A percentile compares a stretch with the other conserved stretches of the same genome.
phyloP scores from a whole-genome alignment of 92 coral and sea anemone genomes.

The Parazoanthus swiftii region DNA sequence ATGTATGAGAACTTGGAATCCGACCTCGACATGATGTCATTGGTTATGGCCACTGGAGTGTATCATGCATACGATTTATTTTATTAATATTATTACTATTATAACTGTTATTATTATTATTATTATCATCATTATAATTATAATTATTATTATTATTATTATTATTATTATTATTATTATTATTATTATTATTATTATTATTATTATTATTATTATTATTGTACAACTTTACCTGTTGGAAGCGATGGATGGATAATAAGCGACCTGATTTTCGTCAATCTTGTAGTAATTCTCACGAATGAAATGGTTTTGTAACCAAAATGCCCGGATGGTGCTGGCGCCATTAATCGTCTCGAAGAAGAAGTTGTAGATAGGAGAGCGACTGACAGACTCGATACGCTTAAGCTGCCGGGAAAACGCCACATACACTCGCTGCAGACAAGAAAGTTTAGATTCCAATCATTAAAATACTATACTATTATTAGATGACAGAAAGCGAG shows the following conservation, averaged over 20 bases:
- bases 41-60: no score
- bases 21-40: no score
- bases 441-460: not conserved
- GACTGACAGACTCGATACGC: constrained; percentile 90
- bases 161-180: no score
- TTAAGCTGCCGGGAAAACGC: constrained; percentile 88
- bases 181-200: no score
- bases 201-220: no score
- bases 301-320: constrained; percentile 79
- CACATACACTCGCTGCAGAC: constrained; percentile 74
- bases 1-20: no score
- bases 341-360: constrained; percentile 91
- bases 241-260: constrained; percentile 68
- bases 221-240: constrained; percentile 70
- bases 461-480: not conserved
- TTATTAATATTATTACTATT: no score
- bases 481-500: no score
- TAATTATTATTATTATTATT: no score
- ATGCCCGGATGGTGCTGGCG: constrained; percentile 82
- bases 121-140: no score
- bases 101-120: no score
- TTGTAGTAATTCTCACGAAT: constrained; percentile 77
- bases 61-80: no score
- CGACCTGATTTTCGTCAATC: constrained; percentile 89
- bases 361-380: constrained; percentile 90